These are phyloP conservation scores for Bacillus rossius DNA, from an alignment of 1,140 invertebrate genomes.

Conservation along the genomic window DNA sequence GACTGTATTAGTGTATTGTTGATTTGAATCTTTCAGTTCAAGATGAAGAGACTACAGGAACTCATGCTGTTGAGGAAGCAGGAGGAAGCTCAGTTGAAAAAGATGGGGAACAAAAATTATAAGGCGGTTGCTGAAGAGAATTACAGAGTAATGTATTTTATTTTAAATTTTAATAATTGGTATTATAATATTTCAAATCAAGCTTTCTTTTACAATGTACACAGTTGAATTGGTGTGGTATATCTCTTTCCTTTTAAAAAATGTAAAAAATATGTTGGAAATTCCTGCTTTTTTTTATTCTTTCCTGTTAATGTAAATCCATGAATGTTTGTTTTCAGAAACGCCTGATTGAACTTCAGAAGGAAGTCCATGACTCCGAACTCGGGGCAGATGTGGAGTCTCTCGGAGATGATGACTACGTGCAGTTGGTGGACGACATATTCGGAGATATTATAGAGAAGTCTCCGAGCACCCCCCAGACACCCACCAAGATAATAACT, in stretches of 20 bases:
- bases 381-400: background rate
- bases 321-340: constrained; percentile 9
- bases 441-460: no score
- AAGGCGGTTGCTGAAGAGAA: constrained; percentile 62
- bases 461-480: no score
- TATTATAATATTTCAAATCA: no score
- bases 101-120: constrained; percentile 57
- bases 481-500: no score
- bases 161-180: background rate
- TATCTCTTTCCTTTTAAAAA: no score
- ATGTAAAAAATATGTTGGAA: no score
- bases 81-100: constrained; percentile 56
- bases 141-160: constrained; percentile 45
- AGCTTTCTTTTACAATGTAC: no score
- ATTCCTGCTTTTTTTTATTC: background rate
- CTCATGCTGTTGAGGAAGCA: constrained; percentile 50
- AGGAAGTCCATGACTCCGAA: constrained; percentile 4
- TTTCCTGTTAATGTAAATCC: background rate
- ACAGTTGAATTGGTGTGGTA: no score
- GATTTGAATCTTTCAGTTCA: background rate
- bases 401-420: no score
- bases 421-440: no score
- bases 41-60: constrained; percentile 32
- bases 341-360: constrained; percentile 5
- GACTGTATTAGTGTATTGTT: background rate